Percentiles rank a stretch among this genome's conserved stretches.
phyloP scores from a whole-genome alignment of 2,888 invertebrate species.

The Mythimna vitellina region DNA sequence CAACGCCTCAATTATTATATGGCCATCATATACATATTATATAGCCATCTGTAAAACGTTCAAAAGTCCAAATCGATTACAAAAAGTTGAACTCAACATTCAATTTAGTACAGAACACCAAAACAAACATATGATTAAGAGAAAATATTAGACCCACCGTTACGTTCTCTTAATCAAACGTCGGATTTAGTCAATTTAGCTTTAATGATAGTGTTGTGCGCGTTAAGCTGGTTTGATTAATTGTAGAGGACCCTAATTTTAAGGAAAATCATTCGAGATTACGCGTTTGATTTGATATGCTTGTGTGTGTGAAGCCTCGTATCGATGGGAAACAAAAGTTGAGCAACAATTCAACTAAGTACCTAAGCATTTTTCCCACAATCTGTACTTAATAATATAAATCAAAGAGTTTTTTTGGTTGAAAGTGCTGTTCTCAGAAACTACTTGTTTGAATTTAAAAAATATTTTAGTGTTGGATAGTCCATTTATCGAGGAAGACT shows the following conservation, averaged over 20 bases:
- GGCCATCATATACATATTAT: no score
- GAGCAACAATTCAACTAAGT: neutral
- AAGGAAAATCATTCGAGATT: constrained; percentile 67
- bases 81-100: constrained; percentile 22
- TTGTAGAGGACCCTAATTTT: constrained; percentile 79
- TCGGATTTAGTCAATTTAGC: constrained; percentile 88
- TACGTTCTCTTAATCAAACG: constrained; percentile 87
- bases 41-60: constrained; percentile 3
- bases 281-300: constrained; percentile 29
- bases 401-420: no score
- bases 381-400: neutral
- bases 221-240: constrained; percentile 86
- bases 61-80: constrained; percentile 16
- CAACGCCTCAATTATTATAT: neutral
- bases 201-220: constrained; percentile 85
- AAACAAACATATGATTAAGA: constrained; percentile 54
- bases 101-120: constrained; percentile 37
- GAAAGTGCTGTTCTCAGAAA: no score
- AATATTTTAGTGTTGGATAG: no score
- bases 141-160: constrained; percentile 64
- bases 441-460: no score
- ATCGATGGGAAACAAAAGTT: neutral
- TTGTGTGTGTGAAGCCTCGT: constrained; percentile 10
- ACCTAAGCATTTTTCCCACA: neutral
- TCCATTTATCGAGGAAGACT: no score